Conservation (phyloP, 53 echinoderm and acorn worm genomes). For the Apostichopus leukothele region DNA sequence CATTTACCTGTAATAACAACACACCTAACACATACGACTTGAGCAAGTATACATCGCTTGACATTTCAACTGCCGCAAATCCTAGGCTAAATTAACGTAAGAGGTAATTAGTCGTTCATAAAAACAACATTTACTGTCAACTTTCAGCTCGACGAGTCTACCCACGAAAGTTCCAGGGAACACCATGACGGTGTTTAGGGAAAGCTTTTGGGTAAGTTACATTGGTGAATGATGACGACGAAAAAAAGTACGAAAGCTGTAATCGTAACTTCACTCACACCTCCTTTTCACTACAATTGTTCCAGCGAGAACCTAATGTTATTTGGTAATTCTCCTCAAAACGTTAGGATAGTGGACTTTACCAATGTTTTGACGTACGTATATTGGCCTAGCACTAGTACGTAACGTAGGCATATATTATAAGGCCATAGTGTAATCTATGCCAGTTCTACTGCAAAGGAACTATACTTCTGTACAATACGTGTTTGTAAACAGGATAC, state of each 20-base stretch:
- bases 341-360: neutral
- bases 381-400: no score
- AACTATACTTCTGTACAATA: no score
- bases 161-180: neutral
- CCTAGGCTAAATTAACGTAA: no score
- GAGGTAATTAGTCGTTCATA: neutral
- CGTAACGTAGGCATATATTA: no score
- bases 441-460: no score
- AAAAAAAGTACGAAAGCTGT: neutral
- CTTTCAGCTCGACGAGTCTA: neutral
- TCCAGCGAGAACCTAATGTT: neutral
- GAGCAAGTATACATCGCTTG: no score
- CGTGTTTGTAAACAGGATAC: no score
- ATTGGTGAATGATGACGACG: constrained; percentile 4
- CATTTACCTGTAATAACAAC: no score
- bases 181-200: constrained; percentile 80
- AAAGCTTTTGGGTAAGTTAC: constrained; percentile 83
- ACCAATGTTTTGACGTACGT: no score
- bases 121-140: neutral
- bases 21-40: no score
- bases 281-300: neutral
- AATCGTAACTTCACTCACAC: neutral
- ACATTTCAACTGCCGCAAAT: no score
- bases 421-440: no score
- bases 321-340: neutral